Base-by-base conservation (phyloP, 2,888 invertebrate species). In the Idaea biselata region DNA sequence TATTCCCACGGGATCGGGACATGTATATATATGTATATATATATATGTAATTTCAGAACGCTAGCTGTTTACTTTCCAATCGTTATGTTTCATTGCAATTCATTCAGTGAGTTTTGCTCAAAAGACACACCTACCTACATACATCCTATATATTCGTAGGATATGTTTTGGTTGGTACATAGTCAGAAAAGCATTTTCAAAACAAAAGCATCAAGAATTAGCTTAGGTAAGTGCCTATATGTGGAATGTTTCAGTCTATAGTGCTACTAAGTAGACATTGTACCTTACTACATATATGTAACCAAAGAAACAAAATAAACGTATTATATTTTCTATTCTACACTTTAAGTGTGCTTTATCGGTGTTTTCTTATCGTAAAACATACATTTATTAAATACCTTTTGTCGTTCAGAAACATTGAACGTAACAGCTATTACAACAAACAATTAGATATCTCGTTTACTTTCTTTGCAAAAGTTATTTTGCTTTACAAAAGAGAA, bases 401-500 rank as follows among this genome's bases (percentile, higher is more conserved):
- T 44, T 44, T 11, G 44, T 44, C 8, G 44, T 44, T 44, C 44
- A 44, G 14, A 44, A 44, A 44, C 44, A 44, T 14, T 44, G 11
- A 44, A 44, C 44, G 11, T 44, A 33, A 44, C 44, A 44, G 44
- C 44, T 44, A 44, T 44, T 14, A 44, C 8, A 8, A 44, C 44
- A 44, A 44, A 44, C 44, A 44, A 44, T 44, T 44, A 44, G 44
- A 14, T 44, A 44, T 44, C 6, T 44, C 14, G 44, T 44, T 44
- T 11, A 56, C 56, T 56, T 56, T 56, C 33, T 57, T 55, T 59
- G 62, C 59, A 60, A 68, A 72, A 66, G 68, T 67, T 64, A 68
- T 69, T 67, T 66, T 63, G 64, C 62, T 64, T 63, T 66, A 64
- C 66, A 70, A 67, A 66, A 62, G 64, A 66, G 68, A 68, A 66